phyloP scores from a whole-genome alignment of 1,140 invertebrate species.

The Micrasema minimum region DNA sequence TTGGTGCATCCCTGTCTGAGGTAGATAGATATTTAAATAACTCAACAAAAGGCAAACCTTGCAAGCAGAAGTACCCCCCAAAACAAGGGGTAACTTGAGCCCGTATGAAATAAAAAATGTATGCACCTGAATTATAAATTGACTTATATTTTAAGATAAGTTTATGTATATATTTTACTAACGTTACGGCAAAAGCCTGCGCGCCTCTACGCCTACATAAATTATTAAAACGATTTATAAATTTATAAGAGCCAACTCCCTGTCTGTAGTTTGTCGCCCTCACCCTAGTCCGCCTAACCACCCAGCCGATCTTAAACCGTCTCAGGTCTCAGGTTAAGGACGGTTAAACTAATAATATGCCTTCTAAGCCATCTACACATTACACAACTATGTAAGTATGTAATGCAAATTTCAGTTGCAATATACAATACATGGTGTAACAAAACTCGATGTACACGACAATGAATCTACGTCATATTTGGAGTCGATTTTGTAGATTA shows the following conservation, averaged over 20 bases:
- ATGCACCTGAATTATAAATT: constrained; percentile 45
- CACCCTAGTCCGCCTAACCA: background rate
- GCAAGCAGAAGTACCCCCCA: constrained; percentile 9
- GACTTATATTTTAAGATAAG: constrained; percentile 45
- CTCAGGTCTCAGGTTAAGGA: too few species aligned
- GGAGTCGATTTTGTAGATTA: too few species aligned
- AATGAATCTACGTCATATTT: too few species aligned
- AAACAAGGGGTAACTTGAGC: constrained; percentile 21
- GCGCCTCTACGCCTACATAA: constrained; percentile 41
- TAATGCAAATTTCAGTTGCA: too few species aligned
- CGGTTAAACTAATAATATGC: too few species aligned
- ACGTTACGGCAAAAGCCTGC: constrained; percentile 38
- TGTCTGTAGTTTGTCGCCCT: constrained; percentile 40
- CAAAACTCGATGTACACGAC: too few species aligned
- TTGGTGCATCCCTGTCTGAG: background rate
- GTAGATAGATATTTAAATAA: constrained; percentile 28
- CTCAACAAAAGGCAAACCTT: constrained; percentile 31
- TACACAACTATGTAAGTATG: too few species aligned
- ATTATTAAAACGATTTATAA: constrained; percentile 51
- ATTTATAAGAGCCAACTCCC: constrained; percentile 45
- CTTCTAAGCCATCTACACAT: too few species aligned
- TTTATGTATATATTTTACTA: constrained; percentile 47
- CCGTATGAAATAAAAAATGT: constrained; percentile 39
- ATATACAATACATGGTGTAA: too few species aligned
- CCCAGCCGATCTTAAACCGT: constrained; percentile 13